Conservation (phyloP, 2,113 vertebrate species). For the Microcebus tavaratra region DNA sequence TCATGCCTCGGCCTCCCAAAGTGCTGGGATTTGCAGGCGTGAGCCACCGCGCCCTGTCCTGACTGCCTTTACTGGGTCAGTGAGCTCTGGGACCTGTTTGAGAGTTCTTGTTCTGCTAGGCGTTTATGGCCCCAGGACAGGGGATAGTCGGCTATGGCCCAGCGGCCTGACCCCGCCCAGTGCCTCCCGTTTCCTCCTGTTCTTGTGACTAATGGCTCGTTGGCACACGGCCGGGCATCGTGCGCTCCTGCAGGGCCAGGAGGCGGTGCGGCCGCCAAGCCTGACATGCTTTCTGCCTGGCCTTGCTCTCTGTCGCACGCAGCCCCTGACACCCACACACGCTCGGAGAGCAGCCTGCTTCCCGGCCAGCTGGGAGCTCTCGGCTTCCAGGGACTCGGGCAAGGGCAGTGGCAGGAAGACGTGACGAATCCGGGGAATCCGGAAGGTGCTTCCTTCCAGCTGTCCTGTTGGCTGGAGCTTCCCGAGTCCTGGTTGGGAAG, state of each 20-base stretch:
- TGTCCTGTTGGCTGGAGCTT: not conserved
- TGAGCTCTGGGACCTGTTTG: fast-evolving
- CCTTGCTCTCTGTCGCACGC: fast-evolving
- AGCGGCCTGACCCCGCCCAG: fast-evolving
- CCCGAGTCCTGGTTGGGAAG: not conserved
- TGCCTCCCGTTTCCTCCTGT: no score
- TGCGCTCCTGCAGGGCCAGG: fast-evolving
- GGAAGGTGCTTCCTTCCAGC: not conserved
- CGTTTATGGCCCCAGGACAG: fast-evolving
- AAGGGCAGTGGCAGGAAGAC: not conserved
- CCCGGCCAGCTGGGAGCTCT: not conserved
- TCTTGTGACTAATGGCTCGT: not conserved
- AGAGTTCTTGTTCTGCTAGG: not conserved
- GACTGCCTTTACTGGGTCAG: no score
- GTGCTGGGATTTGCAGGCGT: no score
- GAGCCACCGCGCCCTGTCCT: no score
- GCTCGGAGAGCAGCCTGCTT: fast-evolving
- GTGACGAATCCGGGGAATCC: fast-evolving
- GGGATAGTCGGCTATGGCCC: fast-evolving
- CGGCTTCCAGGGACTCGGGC: not conserved
- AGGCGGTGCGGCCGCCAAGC: fast-evolving
- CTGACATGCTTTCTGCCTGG: fast-evolving
- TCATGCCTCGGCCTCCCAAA: no score
- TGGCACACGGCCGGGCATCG: not conserved
- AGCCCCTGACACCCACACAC: fast-evolving